These are phyloP conservation scores for Steinernema hermaphroditum DNA, from an alignment of 2,888 invertebrate genomes.

Conservation along the genomic window DNA sequence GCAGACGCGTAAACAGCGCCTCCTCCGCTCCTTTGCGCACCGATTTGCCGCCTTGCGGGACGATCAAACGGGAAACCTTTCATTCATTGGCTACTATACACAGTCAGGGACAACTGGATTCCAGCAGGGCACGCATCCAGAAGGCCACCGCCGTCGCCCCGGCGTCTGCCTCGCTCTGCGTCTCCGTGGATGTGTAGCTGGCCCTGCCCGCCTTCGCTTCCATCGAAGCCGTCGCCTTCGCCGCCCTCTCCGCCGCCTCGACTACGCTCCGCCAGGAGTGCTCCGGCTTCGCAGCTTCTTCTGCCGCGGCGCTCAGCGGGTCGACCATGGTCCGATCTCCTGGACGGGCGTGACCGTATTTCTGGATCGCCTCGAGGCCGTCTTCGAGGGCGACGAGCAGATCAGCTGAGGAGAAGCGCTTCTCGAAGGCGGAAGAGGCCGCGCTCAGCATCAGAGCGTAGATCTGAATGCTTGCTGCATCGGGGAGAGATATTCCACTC, in stretches of 20 bases:
- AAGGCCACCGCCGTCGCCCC: slow-evolving; percentile 55
- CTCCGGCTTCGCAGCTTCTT: slow-evolving; percentile 33
- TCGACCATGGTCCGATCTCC: slow-evolving; percentile 77
- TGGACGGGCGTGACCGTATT: slow-evolving; percentile 76
- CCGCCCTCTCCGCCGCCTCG: slow-evolving; percentile 46
- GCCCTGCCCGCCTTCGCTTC: slow-evolving; percentile 56
- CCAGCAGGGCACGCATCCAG: slow-evolving; percentile 52
- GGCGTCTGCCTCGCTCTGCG: slow-evolving; percentile 54
- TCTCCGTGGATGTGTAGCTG: slow-evolving; percentile 53
- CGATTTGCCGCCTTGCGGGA: slow-evolving; percentile 25
- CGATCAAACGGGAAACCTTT: background rate
- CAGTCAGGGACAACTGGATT: too few species aligned
- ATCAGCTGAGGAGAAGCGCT: background rate
- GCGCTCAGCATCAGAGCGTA: slow-evolving; percentile 58
- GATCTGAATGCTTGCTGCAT: too few species aligned
- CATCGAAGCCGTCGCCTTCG: slow-evolving; percentile 50
- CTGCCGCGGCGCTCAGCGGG: slow-evolving; percentile 46
- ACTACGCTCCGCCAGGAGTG: slow-evolving; percentile 40
- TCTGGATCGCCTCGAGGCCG: slow-evolving; percentile 55
- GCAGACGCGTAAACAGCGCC: background rate
- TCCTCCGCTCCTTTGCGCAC: background rate
- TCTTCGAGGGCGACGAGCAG: slow-evolving; percentile 39
- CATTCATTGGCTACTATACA: too few species aligned
- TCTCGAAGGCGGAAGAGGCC: slow-evolving; percentile 41
- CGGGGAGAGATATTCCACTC: too few species aligned